These are phyloP conservation scores for Acanthacorydalis orientalis DNA, from an alignment of 2,888 invertebrate species.

Conservation along the genomic window DNA sequence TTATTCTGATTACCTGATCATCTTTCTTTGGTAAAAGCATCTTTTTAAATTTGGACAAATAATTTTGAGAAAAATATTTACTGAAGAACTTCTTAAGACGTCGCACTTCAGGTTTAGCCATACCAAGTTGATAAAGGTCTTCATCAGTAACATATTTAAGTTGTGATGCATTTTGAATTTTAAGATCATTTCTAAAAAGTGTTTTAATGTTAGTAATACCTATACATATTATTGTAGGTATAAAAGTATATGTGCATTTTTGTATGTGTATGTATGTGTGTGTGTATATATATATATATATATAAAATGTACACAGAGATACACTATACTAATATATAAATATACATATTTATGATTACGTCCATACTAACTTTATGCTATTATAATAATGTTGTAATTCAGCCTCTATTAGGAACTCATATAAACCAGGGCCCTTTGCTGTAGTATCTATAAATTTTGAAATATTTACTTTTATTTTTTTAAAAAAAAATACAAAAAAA, in stretches of 20 bases:
- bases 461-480: background rate
- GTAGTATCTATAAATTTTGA: background rate
- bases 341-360: background rate
- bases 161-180: slow-evolving; percentile 74
- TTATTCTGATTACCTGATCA: slow-evolving; percentile 19
- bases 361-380: slow-evolving; percentile 45
- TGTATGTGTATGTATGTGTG: background rate
- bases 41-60: slow-evolving; percentile 81
- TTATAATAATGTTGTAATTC: slow-evolving; percentile 87
- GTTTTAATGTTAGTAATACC: slow-evolving; percentile 1
- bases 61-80: slow-evolving; percentile 86
- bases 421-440: slow-evolving; percentile 44
- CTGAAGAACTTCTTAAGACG: slow-evolving; percentile 86
- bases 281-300: background rate
- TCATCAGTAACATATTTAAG: slow-evolving; percentile 89
- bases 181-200: slow-evolving; percentile 64
- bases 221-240: background rate
- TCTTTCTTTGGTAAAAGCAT: slow-evolving; percentile 45
- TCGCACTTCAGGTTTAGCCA: slow-evolving; percentile 89
- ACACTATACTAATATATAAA: background rate
- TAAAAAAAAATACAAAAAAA: too few species aligned
- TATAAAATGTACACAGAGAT: background rate
- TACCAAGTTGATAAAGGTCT: slow-evolving; percentile 79
- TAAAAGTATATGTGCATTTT: too few species aligned
- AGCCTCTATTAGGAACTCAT: slow-evolving; percentile 86